Evolutionary conservation across 2,888 invertebrate species (phyloP).

Genomic region (Galerucella pusilla): DNA sequence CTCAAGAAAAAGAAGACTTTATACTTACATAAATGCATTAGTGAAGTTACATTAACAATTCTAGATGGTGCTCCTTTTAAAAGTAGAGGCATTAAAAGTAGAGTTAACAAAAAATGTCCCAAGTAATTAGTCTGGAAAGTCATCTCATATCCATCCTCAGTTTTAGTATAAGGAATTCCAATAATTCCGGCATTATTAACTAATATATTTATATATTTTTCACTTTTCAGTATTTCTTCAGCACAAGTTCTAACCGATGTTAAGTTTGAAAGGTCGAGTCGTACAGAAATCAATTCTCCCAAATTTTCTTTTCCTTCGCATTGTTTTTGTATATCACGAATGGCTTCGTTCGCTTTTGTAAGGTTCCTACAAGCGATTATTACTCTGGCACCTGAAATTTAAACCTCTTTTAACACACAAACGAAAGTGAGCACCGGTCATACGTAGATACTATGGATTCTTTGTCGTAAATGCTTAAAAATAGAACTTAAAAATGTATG

Average conservation of each 20-base stretch:
- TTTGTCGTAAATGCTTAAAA: no score
- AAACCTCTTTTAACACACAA: no score
- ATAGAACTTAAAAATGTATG: no score
- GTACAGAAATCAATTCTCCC: slow-evolving; percentile 66
- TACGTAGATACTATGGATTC: no score
- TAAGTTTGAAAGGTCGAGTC: slow-evolving; percentile 47
- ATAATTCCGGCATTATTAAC: slow-evolving; percentile 80
- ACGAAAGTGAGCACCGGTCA: no score
- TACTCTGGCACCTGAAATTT: slow-evolving; percentile 65
- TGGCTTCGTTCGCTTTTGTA: slow-evolving; percentile 69
- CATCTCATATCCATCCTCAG: slow-evolving; percentile 75
- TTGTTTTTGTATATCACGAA: slow-evolving; percentile 65
- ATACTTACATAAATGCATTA: slow-evolving; percentile 53
- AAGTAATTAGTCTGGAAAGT: slow-evolving; percentile 76
- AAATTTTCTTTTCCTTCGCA: slow-evolving; percentile 58
- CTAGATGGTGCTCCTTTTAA: slow-evolving; percentile 68
- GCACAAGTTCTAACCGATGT: slow-evolving; percentile 31
- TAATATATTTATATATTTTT: slow-evolving; percentile 25
- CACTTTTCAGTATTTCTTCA: slow-evolving; percentile 18
- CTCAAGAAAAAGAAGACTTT: not conserved
- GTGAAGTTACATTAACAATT: slow-evolving; percentile 65
- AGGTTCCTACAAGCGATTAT: slow-evolving; percentile 71
- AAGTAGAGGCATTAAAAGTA: slow-evolving; percentile 65
- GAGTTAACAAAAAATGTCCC: slow-evolving; percentile 64
- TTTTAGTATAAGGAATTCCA: slow-evolving; percentile 71